These are phyloP conservation scores for Seriola aureovittata DNA, from an alignment of 2,113 vertebrate species.

Conservation along the genomic window DNA sequence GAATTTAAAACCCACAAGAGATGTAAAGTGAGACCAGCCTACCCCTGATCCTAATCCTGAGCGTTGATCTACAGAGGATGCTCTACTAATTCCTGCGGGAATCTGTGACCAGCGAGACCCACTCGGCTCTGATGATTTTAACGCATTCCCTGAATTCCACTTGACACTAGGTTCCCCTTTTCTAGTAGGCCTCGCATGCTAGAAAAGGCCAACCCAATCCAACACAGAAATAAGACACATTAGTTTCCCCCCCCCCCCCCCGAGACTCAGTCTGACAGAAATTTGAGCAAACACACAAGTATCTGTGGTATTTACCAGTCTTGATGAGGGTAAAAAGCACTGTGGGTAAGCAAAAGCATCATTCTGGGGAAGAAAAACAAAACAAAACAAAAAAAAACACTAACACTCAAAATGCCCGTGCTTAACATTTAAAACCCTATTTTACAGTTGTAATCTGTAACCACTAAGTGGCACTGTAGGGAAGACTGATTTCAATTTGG, in stretches of 20 bases:
- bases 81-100: conserved; percentile 55
- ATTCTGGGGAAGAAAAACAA: conserved; percentile 43
- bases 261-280: not conserved
- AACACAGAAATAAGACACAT: not conserved
- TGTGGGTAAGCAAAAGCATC: conserved; percentile 72
- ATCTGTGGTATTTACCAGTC: conserved; percentile 72
- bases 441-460: conserved; percentile 18
- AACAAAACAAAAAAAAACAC: conserved; percentile 15
- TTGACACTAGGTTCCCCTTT: conserved; percentile 29
- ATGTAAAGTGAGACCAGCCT: conserved; percentile 44
- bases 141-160: conserved; percentile 60
- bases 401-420: not conserved
- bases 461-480: conserved; percentile 64
- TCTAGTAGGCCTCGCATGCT: conserved; percentile 44
- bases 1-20: conserved; percentile 44
- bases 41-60: conserved; percentile 75
- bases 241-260: not conserved
- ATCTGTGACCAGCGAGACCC: conserved; percentile 30
- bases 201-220: conserved; percentile 19
- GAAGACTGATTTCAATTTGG: not conserved
- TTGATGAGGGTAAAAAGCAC: conserved; percentile 79
- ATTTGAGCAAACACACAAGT: conserved; percentile 3
- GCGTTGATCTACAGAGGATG: conserved; percentile 59
- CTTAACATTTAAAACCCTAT: not conserved
- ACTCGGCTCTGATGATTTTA: conserved; percentile 54